phyloP scores from a whole-genome alignment of 2,888 invertebrate genomes.

The Noctua fimbriata region DNA sequence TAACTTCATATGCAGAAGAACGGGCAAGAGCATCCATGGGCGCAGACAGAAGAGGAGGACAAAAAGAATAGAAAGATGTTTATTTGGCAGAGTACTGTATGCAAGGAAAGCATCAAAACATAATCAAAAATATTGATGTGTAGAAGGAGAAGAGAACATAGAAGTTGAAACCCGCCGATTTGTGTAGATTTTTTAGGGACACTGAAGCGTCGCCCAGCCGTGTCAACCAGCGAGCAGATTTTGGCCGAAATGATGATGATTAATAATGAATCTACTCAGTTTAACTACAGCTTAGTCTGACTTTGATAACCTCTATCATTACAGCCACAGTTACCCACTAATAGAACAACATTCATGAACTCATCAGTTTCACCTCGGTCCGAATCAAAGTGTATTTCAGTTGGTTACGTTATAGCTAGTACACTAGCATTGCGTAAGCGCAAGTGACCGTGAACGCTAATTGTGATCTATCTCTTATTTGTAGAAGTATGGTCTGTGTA shows the following conservation, averaged over 20 bases:
- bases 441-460: constrained; percentile 66
- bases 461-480: constrained; percentile 50
- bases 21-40: background rate
- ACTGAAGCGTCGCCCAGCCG: too few species aligned
- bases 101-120: background rate
- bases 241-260: background rate
- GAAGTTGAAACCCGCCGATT: background rate
- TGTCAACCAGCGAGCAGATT: background rate
- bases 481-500: constrained; percentile 26
- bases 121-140: background rate
- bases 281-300: background rate
- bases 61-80: background rate
- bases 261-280: too few species aligned
- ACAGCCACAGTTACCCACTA: background rate
- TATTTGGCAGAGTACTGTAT: background rate
- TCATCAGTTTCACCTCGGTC: constrained; percentile 72
- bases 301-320: background rate
- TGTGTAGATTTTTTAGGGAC: background rate
- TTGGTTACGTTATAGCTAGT: constrained; percentile 66
- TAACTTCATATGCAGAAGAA: background rate
- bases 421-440: constrained; percentile 51
- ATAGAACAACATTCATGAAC: constrained; percentile 42
- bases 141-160: background rate
- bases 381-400: constrained; percentile 71
- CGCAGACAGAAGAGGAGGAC: background rate